A percentile compares a stretch with the other conserved stretches of the same genome.
These are phyloP conservation scores for Henricia sp. DNA, from an alignment of 53 echinoderm and acorn worm genomes.

Conservation along the genomic window DNA sequence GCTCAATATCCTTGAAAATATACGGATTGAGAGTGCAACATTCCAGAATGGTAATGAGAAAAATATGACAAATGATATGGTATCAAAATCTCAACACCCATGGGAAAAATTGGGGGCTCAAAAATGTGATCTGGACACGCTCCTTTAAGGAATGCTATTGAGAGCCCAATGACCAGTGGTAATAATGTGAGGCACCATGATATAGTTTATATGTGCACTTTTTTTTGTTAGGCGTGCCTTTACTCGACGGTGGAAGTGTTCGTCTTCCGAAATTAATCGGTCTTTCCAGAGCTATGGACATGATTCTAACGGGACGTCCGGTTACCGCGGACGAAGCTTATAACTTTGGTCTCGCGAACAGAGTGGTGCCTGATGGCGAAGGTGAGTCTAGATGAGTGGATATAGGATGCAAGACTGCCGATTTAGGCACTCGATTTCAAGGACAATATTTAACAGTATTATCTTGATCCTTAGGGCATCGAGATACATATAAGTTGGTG, in stretches of 20 bases:
- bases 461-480: too few species aligned
- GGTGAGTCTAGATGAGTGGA: constrained; percentile 57
- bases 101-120: too few species aligned
- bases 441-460: too few species aligned
- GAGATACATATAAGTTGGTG: too few species aligned
- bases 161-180: too few species aligned
- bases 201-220: neutral
- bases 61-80: too few species aligned
- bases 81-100: too few species aligned
- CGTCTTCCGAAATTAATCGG: constrained; percentile 88
- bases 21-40: too few species aligned
- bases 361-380: constrained; percentile 88
- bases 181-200: neutral
- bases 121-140: too few species aligned
- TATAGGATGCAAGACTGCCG: neutral
- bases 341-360: constrained; percentile 87
- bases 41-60: too few species aligned
- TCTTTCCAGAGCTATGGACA: constrained; percentile 89
- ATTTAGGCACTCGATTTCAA: neutral
- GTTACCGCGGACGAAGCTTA: constrained; percentile 83
- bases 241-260: constrained; percentile 92
- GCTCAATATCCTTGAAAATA: too few species aligned
- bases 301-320: constrained; percentile 90
- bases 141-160: too few species aligned
- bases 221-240: constrained; percentile 76